Conservation (phyloP, 2,888 invertebrate species). For the Torymus texanus region DNA sequence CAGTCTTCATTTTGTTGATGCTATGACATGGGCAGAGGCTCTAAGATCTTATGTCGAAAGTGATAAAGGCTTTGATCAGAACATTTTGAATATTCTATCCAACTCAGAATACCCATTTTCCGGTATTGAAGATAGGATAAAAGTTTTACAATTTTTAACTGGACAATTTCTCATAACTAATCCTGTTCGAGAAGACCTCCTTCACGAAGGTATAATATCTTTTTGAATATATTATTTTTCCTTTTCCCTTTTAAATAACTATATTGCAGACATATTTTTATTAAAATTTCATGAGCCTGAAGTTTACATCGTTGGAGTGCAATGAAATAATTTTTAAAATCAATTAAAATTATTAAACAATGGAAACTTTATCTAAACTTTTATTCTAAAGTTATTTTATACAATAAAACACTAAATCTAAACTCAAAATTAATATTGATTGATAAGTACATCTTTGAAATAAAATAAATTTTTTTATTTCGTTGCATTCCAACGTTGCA, state of each 20-base stretch:
- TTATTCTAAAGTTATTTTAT: no score
- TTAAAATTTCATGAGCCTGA: not conserved
- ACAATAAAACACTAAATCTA: no score
- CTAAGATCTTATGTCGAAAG: constrained; percentile 93
- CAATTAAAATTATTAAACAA: no score
- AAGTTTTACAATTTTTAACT: constrained; percentile 91
- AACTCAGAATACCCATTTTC: constrained; percentile 93
- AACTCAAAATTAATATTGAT: no score
- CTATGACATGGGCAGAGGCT: constrained; percentile 97
- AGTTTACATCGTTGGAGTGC: no score
- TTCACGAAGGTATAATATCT: constrained; percentile 86
- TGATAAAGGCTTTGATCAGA: constrained; percentile 87
- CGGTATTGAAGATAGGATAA: constrained; percentile 84
- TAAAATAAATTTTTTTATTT: no score
- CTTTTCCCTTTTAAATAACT: constrained; percentile 15
- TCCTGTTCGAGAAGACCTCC: constrained; percentile 93
- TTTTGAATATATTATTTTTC: not conserved
- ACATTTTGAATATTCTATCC: constrained; percentile 82
- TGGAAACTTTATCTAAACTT: no score
- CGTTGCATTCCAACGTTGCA: no score
- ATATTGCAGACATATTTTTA: constrained; percentile 4
- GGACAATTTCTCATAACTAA: constrained; percentile 96
- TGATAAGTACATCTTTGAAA: no score
- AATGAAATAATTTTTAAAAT: no score
- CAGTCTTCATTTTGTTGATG: constrained; percentile 92